Evolutionary conservation across 1,140 invertebrate species (phyloP).

Genomic region (Popillia japonica): DNA sequence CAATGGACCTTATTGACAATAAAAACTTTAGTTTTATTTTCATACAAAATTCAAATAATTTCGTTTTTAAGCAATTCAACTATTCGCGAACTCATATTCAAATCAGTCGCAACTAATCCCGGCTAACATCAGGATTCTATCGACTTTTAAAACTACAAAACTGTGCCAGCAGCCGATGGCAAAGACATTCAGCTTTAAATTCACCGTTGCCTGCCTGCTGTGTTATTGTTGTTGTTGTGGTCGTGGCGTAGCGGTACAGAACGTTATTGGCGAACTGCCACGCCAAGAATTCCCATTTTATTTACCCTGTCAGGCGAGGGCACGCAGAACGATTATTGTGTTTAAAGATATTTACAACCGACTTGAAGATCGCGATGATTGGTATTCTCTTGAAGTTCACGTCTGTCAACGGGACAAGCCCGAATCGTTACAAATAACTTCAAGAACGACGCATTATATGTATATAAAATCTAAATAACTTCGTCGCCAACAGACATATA

Average conservation of each 20-base stretch:
- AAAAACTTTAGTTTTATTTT: too few relatives aligned
- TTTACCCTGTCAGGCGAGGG: constrained; percentile 26
- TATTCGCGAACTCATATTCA: too few relatives aligned
- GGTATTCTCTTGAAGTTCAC: constrained; percentile 20
- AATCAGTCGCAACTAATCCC: too few relatives aligned
- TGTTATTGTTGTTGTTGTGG: neutral
- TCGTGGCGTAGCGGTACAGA: neutral
- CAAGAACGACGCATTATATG: neutral
- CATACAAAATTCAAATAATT: too few relatives aligned
- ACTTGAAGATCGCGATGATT: constrained; percentile 28
- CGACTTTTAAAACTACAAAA: neutral
- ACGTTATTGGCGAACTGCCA: constrained; percentile 34
- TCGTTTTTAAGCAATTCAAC: too few relatives aligned
- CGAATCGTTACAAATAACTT: constrained; percentile 22
- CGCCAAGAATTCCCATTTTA: constrained; percentile 30
- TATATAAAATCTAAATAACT: too few relatives aligned
- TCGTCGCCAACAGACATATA: neutral
- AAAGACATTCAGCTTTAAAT: constrained; percentile 24
- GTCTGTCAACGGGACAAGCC: constrained; percentile 22
- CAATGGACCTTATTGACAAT: too few relatives aligned
- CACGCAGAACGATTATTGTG: constrained; percentile 36
- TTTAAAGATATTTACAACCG: constrained; percentile 36
- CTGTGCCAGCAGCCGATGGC: neutral
- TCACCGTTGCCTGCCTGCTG: neutral
- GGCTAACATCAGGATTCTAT: neutral